Conservation (phyloP, 2,113 vertebrate genomes). For the Brevimyrus niger region DNA sequence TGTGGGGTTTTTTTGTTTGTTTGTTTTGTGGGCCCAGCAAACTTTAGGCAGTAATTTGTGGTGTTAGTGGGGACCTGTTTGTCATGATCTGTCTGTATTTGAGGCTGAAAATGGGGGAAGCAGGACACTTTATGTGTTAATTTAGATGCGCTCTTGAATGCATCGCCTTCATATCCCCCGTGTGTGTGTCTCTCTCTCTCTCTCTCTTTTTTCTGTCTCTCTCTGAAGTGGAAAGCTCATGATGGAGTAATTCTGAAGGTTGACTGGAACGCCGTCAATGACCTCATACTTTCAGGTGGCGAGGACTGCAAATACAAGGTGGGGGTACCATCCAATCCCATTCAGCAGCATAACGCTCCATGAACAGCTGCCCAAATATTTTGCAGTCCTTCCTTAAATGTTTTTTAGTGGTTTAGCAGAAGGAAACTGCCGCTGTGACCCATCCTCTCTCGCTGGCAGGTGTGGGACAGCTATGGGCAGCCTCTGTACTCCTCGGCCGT, state of each 20-base stretch:
- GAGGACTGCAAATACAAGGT: slow-evolving; percentile 99
- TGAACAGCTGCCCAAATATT: slow-evolving; percentile 17
- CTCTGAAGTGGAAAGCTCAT: slow-evolving; percentile 86
- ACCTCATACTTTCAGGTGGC: slow-evolving; percentile 84
- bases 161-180: not conserved
- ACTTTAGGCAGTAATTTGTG: not conserved
- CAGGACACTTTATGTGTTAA: not conserved
- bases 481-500: slow-evolving; percentile 68
- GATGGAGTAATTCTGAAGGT: slow-evolving; percentile 89
- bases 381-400: not conserved
- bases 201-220: not conserved
- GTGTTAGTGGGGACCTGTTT: not conserved
- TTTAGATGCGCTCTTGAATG: slow-evolving; percentile 10
- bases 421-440: not conserved
- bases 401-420: not conserved
- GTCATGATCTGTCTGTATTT: not conserved
- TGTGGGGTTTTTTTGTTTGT: not conserved
- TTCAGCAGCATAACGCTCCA: not conserved
- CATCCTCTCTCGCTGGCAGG: slow-evolving; percentile 52
- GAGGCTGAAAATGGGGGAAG: not conserved
- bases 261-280: slow-evolving; percentile 94
- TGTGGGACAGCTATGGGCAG: slow-evolving; percentile 90
- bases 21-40: not conserved
- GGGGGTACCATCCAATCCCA: not conserved
- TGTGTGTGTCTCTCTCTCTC: not conserved